These are phyloP conservation scores for Ceyx margarethae DNA, from an alignment of 2,113 vertebrate species.

Conservation along the genomic window DNA sequence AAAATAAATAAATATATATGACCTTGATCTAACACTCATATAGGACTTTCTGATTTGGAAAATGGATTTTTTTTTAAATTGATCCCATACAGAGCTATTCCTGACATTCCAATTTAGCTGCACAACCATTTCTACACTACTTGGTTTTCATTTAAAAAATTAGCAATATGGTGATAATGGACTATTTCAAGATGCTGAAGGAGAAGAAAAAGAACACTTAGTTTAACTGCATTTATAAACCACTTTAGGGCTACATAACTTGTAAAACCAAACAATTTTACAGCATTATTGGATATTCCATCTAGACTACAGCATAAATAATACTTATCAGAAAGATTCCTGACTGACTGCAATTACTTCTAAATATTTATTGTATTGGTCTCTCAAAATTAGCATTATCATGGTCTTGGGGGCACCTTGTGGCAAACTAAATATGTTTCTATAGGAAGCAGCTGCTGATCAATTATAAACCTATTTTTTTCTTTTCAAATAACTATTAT, in stretches of 20 bases:
- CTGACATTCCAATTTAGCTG: not conserved
- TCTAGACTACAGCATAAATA: not conserved
- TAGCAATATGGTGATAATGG: not conserved
- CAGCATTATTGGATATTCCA: not conserved
- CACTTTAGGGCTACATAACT: slow-evolving; percentile 21
- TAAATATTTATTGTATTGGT: not conserved
- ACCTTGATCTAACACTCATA: not conserved
- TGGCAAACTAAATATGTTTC: not conserved
- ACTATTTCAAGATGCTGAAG: slow-evolving; percentile 6
- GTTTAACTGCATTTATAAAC: slow-evolving; percentile 8
- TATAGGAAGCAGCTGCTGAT: rapidly evolving
- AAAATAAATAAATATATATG: not conserved
- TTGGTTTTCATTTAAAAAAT: not conserved
- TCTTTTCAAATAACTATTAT: not conserved
- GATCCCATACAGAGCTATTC: not conserved
- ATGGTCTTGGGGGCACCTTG: slow-evolving; percentile 69
- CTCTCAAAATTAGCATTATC: not conserved
- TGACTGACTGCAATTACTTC: not conserved
- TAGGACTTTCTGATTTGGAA: not conserved
- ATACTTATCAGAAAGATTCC: not conserved
- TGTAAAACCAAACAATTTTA: not conserved
- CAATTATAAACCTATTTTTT: not conserved
- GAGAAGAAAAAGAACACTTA: not conserved
- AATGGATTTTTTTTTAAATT: not conserved
- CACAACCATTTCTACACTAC: not conserved